Evolutionary conservation across 2,888 invertebrate genomes (phyloP).

Genomic region (Sesia apiformis): DNA sequence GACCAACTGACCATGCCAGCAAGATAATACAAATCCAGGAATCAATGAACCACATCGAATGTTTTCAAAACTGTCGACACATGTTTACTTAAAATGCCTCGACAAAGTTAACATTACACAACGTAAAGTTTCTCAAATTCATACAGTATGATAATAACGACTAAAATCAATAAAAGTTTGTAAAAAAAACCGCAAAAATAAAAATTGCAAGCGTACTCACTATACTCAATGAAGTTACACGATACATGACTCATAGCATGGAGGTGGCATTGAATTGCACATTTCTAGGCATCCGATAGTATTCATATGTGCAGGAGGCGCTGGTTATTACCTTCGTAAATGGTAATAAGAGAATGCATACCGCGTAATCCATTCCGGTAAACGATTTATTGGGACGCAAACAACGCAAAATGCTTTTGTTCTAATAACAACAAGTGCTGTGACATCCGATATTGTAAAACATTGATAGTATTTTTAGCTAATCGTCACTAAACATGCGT

Average conservation of each 20-base stretch:
- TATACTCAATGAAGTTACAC: conserved; percentile 6
- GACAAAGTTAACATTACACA: not conserved
- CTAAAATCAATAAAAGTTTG: too few species aligned
- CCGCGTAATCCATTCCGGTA: conserved; percentile 13
- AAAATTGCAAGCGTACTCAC: not conserved
- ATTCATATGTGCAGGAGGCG: conserved; percentile 14
- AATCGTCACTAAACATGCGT: too few species aligned
- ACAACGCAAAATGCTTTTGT: conserved; percentile 5
- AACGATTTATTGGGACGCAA: conserved; percentile 7
- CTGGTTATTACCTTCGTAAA: conserved; percentile 15
- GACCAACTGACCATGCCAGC: not conserved
- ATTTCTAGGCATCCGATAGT: conserved; percentile 19
- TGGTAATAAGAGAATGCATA: conserved; percentile 14
- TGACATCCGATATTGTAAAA: not conserved
- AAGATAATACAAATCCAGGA: not conserved
- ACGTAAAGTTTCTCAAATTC: not conserved
- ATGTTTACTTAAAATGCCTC: not conserved
- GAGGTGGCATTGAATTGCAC: conserved; percentile 15
- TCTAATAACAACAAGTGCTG: not conserved
- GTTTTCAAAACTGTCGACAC: not conserved
- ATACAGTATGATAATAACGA: too few species aligned
- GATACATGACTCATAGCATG: conserved; percentile 13
- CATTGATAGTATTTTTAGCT: too few species aligned
- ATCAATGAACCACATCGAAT: not conserved
- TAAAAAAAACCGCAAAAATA: too few species aligned